phyloP scores from a whole-genome alignment of 2,888 invertebrate genomes.

The Diplolepis rosae region DNA sequence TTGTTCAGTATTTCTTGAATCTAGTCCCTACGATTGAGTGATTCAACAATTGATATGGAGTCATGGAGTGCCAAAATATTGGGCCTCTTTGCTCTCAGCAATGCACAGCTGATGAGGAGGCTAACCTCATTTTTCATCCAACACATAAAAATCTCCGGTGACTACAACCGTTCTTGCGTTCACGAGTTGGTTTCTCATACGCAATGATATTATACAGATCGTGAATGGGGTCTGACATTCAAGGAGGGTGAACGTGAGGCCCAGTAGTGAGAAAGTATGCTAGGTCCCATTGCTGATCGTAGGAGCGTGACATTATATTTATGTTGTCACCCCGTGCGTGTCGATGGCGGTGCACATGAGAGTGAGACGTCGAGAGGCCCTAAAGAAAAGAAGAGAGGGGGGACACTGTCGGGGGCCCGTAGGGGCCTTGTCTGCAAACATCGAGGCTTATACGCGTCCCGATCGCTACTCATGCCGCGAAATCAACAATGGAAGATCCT shows the following conservation, averaged over 20 bases:
- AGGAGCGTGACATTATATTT: slow-evolving; percentile 73
- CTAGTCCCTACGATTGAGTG: not conserved
- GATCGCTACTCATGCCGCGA: slow-evolving; percentile 56
- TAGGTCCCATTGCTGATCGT: slow-evolving; percentile 64
- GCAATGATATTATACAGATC: not conserved
- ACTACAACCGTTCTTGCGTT: slow-evolving; percentile 32
- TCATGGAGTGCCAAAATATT: slow-evolving; percentile 70
- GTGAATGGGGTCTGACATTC: slow-evolving; percentile 30
- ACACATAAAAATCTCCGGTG: slow-evolving; percentile 56
- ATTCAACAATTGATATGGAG: slow-evolving; percentile 16
- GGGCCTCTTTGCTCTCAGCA: slow-evolving; percentile 49
- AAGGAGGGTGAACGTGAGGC: slow-evolving; percentile 18
- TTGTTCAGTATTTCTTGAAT: not conserved
- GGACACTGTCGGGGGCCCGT: slow-evolving; percentile 57
- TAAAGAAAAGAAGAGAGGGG: slow-evolving; percentile 40
- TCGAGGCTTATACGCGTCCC: slow-evolving; percentile 48
- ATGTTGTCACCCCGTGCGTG: slow-evolving; percentile 70
- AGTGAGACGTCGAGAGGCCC: slow-evolving; percentile 44
- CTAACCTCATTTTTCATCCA: slow-evolving; percentile 70
- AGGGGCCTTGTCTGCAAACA: slow-evolving; percentile 66
- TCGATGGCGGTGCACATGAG: slow-evolving; percentile 46
- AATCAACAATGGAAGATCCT: slow-evolving; percentile 49
- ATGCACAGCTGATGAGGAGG: slow-evolving; percentile 43
- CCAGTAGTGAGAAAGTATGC: slow-evolving; percentile 37
- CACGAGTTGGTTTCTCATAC: slow-evolving; percentile 27